Percentiles rank a stretch among this genome's conserved stretches.
Evolutionary conservation across 1,140 invertebrate genomes (phyloP).

Genomic region (Dendrolimus punctatus): DNA sequence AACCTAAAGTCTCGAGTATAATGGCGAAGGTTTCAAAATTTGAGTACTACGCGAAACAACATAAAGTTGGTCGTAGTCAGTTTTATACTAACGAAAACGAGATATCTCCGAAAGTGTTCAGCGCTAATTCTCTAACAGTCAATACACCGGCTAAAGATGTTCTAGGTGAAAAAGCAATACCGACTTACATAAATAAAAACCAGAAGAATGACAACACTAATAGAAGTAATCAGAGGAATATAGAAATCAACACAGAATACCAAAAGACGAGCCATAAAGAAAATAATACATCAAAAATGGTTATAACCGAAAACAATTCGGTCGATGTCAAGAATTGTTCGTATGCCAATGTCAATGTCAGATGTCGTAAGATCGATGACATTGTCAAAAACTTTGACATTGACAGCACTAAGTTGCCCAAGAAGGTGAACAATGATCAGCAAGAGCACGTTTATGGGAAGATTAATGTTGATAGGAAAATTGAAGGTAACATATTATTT

Average conservation of each 20-base stretch:
- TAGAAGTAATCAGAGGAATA: too few species aligned
- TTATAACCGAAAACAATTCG: conserved; percentile 42
- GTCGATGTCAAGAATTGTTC: conserved; percentile 53
- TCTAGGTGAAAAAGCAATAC: conserved; percentile 73
- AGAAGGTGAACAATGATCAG: conserved; percentile 53
- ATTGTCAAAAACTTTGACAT: conserved; percentile 61
- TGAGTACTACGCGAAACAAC: conserved; percentile 74
- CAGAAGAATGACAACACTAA: conserved; percentile 48
- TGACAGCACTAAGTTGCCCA: conserved; percentile 36
- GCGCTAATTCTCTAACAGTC: conserved; percentile 81
- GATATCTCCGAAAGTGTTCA: conserved; percentile 84
- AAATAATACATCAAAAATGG: too few species aligned
- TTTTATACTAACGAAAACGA: conserved; percentile 57
- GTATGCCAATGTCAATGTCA: conserved; percentile 57
- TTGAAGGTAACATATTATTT: conserved; percentile 8
- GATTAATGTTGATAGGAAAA: conserved; percentile 37
- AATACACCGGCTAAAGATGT: conserved; percentile 87
- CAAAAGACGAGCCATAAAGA: too few species aligned
- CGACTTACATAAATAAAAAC: conserved; percentile 71
- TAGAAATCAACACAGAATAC: too few species aligned
- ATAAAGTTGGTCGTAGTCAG: conserved; percentile 51
- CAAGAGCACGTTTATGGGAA: conserved; percentile 49
- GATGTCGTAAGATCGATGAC: conserved; percentile 63
- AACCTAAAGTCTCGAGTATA: conserved; percentile 63
- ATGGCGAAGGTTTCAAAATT: conserved; percentile 76